Base-by-base conservation (phyloP, 2,888 invertebrate genomes). In the Chouioia cunea region DNA sequence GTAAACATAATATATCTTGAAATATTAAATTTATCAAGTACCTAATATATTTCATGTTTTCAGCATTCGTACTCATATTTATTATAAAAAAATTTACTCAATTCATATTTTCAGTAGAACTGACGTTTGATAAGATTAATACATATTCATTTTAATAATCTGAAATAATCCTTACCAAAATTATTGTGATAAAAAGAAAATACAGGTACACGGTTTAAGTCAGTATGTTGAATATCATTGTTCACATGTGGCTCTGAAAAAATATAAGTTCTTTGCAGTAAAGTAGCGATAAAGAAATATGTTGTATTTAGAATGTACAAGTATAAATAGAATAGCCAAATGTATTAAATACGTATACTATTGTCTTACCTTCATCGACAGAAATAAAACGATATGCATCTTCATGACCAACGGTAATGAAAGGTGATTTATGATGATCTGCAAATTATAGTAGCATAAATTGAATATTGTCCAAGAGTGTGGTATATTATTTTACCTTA, bases 241-340 rank as follows among this genome's bases (percentile, higher is more conserved):
- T 75, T 70, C 20, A 66, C 56, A 48, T 77, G 75, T 4, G 79
- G 71, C 60, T 65, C 80, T 79, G 65, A 12, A 20, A 78, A 76
- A 46, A 73, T 53, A 63, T 18, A 18, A 36, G 20, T 8, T 44
- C 20, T 2, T 44, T 6, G 2, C 8, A 10, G 12, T 10, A 6
- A 1, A 36, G 36, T 4, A 36, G 36, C 12, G 12, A 36, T 36
- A 10, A 36, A 36, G 1, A 36, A 12, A 36, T 10, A 36, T 3
- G n/a, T n/a, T n/a, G n/a, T n/a, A n/a, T n/a, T n/a, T n/a, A n/a
- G n/a, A n/a, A n/a, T n/a, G n/a, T n/a, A 36, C 4, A 36, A 36
- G 6, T 36, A 56, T 47, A 14, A 46, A 44, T 70, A 70, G 8
- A 15, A 14, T 46, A 10, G 16, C 15, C 20, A 3, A 6, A 4